These are phyloP conservation scores for Pseudomugil gertrudae DNA, from an alignment of 2,797 vertebrate genomes.

Conservation along the genomic window DNA sequence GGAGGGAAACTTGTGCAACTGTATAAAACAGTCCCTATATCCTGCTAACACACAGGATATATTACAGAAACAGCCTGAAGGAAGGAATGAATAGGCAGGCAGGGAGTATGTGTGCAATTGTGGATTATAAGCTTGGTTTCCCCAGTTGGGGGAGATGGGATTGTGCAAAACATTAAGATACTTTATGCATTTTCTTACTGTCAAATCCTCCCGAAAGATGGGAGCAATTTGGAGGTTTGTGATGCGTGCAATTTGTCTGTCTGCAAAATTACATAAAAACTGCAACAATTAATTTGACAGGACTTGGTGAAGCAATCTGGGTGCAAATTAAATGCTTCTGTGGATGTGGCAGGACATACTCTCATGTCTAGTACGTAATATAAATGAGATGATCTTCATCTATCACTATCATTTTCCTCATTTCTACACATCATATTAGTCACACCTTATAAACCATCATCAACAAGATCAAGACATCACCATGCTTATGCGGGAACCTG, in stretches of 20 bases:
- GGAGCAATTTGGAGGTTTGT: background rate
- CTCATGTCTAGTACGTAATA: background rate
- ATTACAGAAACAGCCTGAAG: constrained; percentile 43
- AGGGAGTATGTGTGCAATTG: constrained; percentile 11
- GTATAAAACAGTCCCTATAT: constrained; percentile 43
- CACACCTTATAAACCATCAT: background rate
- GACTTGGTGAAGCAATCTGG: too few relatives aligned
- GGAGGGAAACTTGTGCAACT: constrained; percentile 18
- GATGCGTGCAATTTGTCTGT: background rate
- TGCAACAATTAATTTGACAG: background rate
- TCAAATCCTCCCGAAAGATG: background rate
- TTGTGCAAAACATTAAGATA: constrained; percentile 24
- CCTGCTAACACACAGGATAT: constrained; percentile 18
- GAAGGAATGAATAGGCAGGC: constrained; percentile 36
- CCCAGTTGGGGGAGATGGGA: constrained; percentile 37
- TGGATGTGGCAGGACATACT: background rate
- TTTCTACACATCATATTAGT: background rate
- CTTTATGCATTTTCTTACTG: constrained; percentile 2
- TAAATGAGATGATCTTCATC: background rate
- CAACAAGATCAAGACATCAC: background rate
- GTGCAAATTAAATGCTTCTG: background rate
- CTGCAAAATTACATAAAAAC: background rate
- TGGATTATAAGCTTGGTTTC: constrained; percentile 15
- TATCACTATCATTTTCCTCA: background rate
- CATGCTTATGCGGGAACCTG: background rate